Evolutionary conservation across 2,888 invertebrate genomes (phyloP).

Genomic region (Nephrotoma appendiculata): DNA sequence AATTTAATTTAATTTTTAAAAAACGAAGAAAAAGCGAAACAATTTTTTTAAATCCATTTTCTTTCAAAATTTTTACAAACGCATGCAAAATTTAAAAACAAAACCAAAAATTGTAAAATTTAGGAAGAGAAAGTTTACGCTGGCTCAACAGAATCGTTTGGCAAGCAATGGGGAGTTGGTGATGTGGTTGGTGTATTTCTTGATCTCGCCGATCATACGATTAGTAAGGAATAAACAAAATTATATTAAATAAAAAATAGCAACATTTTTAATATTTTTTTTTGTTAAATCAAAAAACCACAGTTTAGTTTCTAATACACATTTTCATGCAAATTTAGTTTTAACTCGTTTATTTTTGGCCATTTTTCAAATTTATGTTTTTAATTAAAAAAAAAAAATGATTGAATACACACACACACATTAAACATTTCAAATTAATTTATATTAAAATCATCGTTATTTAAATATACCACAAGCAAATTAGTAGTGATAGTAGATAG

Average conservation of each 20-base stretch:
- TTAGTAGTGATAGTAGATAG: neutral
- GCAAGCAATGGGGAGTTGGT: slow-evolving; percentile 96
- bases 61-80: neutral
- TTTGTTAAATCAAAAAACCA: neutral
- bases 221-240: slow-evolving; percentile 64
- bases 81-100: neutral
- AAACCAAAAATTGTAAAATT: slow-evolving; percentile 10
- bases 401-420: neutral
- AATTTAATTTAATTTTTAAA: slow-evolving; percentile 6
- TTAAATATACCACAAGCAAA: neutral
- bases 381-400: neutral
- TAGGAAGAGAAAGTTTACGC: slow-evolving; percentile 97
- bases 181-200: slow-evolving; percentile 99
- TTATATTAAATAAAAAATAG: neutral
- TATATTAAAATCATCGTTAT: neutral
- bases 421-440: neutral
- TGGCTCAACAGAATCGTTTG: slow-evolving; percentile 90
- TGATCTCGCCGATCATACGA: slow-evolving; percentile 97
- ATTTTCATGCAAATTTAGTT: neutral
- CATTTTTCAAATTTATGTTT: neutral
- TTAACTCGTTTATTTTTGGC: neutral
- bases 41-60: neutral
- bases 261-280: neutral
- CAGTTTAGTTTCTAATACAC: neutral
- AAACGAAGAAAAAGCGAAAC: neutral